phyloP scores from a whole-genome alignment of 2,888 invertebrate genomes.

The Campoletis raptor region DNA sequence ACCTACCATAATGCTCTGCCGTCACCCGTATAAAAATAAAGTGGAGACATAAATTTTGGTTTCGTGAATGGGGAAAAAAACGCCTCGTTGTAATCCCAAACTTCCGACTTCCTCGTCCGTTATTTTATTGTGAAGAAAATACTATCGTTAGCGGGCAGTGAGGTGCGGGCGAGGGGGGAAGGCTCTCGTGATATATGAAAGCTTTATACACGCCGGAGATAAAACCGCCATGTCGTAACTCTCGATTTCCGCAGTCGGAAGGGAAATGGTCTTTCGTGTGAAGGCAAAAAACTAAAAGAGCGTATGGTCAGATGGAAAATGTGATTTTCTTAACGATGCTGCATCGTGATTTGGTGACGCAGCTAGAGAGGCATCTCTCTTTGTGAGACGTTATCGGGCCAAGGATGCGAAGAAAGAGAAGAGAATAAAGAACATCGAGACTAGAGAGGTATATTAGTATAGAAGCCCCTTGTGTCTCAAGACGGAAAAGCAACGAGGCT shows the following conservation, averaged over 20 bases:
- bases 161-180: neutral
- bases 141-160: neutral
- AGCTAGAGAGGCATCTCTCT: neutral
- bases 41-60: neutral
- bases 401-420: neutral
- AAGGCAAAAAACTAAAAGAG: neutral
- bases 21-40: constrained; percentile 1
- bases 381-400: neutral
- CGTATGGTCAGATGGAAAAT: neutral
- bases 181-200: constrained; percentile 4
- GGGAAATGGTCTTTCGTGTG: neutral
- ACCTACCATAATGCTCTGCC: constrained; percentile 8
- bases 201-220: neutral
- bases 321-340: neutral
- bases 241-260: neutral
- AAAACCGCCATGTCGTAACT: neutral
- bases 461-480: neutral
- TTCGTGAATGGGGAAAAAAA: constrained; percentile 41
- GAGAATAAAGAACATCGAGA: neutral
- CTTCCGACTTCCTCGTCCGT: constrained; percentile 26
- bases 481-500: neutral
- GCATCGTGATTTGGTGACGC: neutral
- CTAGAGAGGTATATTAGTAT: constrained; percentile 8
- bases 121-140: constrained; percentile 26
- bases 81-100: constrained; percentile 13